phyloP scores from a whole-genome alignment of 37 sponge, comb jelly and placozoan species.

The Eunapius fragilis region DNA sequence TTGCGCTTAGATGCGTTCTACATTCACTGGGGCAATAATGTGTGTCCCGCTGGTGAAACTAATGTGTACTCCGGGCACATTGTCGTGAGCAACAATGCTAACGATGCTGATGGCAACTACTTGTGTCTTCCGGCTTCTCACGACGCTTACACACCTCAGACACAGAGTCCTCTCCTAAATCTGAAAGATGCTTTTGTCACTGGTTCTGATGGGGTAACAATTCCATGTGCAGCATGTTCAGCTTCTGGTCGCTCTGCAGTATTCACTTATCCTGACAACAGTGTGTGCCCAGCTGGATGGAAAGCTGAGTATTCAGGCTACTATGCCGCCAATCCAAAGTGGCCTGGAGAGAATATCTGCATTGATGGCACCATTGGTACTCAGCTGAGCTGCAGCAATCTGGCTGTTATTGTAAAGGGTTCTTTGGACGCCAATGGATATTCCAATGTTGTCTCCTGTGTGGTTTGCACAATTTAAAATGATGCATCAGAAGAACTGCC shows the following conservation, averaged over 20 bases:
- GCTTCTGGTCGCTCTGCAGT: neutral
- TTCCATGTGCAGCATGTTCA: neutral
- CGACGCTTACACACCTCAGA: neutral
- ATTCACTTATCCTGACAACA: neutral
- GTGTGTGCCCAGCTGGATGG: neutral
- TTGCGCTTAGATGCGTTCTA: neutral
- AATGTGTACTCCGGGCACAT: neutral
- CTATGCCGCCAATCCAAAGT: neutral
- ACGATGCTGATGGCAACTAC: neutral
- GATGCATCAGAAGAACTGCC: too few species aligned
- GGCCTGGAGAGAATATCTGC: neutral
- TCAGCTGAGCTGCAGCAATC: neutral
- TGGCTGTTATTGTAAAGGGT: neutral
- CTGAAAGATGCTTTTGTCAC: neutral
- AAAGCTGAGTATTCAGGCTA: neutral
- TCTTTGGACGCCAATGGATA: neutral
- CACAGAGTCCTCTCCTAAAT: neutral
- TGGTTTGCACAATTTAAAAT: neutral
- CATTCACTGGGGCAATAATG: neutral
- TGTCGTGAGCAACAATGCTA: neutral
- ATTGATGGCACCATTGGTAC: neutral
- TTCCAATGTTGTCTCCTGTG: neutral
- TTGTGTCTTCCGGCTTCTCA: neutral
- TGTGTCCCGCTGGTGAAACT: neutral
- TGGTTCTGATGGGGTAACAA: neutral